Evolutionary conservation across 2,888 invertebrate species (phyloP).

Genomic region (Eumacrocentrus americanus): DNA sequence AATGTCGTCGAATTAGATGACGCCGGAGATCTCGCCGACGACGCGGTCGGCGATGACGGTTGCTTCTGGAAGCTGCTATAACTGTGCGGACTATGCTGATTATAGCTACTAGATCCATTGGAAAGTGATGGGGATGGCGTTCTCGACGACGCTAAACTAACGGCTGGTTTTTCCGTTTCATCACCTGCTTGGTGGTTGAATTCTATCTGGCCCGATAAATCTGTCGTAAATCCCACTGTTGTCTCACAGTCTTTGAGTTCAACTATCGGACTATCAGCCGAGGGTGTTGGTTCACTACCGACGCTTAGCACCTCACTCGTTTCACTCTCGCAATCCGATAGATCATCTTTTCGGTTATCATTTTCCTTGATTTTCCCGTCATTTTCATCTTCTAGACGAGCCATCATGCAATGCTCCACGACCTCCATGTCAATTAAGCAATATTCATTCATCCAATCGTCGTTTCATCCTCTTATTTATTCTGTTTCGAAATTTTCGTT

Average conservation of each 20-base stretch:
- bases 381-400: conserved; percentile 39
- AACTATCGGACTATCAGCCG: conserved; percentile 33
- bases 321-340: conserved; percentile 57
- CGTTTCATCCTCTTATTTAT: conserved; percentile 8
- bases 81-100: conserved; percentile 44
- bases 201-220: conserved; percentile 16
- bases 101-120: conserved; percentile 50
- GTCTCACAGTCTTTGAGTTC: conserved; percentile 37
- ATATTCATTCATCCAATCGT: conserved; percentile 6
- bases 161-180: conserved; percentile 16
- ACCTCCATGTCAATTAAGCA: conserved; percentile 34
- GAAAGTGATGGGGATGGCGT: conserved; percentile 52
- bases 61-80: conserved; percentile 47
- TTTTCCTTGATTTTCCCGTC: conserved; percentile 35
- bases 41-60: conserved; percentile 54
- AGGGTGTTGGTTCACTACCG: conserved; percentile 72
- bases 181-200: conserved; percentile 8
- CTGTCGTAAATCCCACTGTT: conserved; percentile 7
- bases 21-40: conserved; percentile 56
- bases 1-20: conserved; percentile 56
- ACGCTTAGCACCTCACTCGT: conserved; percentile 84
- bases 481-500: not conserved
- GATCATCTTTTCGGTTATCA: conserved; percentile 41
- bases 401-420: conserved; percentile 34
- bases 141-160: conserved; percentile 41